Evolutionary conservation across 2,888 invertebrate species (phyloP), one percentile per base, ranked within the genome.

Genomic region (Peribatodes rhomboidaria): DNA sequence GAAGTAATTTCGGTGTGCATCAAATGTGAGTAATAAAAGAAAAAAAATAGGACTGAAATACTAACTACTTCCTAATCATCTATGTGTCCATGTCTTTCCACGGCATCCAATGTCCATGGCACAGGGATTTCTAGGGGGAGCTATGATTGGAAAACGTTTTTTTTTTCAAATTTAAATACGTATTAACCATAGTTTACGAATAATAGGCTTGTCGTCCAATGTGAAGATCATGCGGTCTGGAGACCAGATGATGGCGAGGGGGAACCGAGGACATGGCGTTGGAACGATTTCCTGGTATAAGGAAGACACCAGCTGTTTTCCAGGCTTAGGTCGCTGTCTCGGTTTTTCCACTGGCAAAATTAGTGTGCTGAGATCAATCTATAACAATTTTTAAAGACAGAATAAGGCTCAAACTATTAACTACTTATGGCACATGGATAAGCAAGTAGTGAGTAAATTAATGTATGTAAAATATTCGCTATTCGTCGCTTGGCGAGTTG

Each of bases 181-280:
- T n/a, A n/a, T n/a, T n/a, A n/a, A 87, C 87, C 74, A 74, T 16
- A 84, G 62, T 56, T 75, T 75, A 35, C 67, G 73, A 13, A 72
- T 63, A 7, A 85, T 64, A n/a, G 73, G 69, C 37, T 81, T 71
- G 49, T 78, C 68, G 11, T 74, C 61, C 9, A 88, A 63, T 27
- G 71, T 71, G 59, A 86, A 79, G 57, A 53, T 61, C 39, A 87
- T 62, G 0, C 46, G 61, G 35, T 73, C 70, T 7, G 87, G 87
- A 49, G 65, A 68, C 77, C 83, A 86, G 11, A 74, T 66, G 18
- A 87, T 65, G 8, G 65, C 49, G 49, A 87, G 46, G 18, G 83
- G 79, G 57, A 72, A 75, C 18, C 65, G 72, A 10, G 86, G 81
- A 35, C 67, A 18, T 2, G 78, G 78, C 18, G 16, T 27, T 3